Percentiles rank a stretch among this genome's conserved stretches.
These are phyloP conservation scores for Caenorhabditis panamensis DNA, from an alignment of 2,888 invertebrate species.

Conservation along the genomic window DNA sequence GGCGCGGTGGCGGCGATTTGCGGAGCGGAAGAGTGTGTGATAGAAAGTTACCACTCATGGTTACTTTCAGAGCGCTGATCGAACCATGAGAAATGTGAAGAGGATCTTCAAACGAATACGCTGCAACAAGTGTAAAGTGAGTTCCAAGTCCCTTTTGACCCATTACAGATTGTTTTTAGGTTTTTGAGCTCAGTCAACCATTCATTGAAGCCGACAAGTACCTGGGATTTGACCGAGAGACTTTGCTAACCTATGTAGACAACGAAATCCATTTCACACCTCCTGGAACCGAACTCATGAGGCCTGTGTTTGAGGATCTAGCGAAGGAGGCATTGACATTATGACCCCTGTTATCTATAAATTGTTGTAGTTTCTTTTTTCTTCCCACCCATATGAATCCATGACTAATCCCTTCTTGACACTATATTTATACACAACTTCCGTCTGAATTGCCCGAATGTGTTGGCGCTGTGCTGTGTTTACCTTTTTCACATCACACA, in stretches of 20 bases:
- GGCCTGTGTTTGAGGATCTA: slow-evolving; percentile 11
- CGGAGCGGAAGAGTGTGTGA: no score
- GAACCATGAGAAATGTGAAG: no score
- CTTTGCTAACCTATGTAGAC: slow-evolving; percentile 20
- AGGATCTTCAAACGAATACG: no score
- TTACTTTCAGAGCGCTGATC: no score
- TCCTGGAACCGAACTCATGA: slow-evolving; percentile 3
- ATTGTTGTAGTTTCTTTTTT: no score
- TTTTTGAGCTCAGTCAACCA: slow-evolving; percentile 22
- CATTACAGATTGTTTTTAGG: no score
- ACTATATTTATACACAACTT: slow-evolving; percentile 26
- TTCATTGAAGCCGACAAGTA: slow-evolving; percentile 22
- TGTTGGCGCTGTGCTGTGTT: slow-evolving; percentile 6
- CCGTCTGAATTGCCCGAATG: slow-evolving; percentile 50
- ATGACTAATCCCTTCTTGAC: slow-evolving; percentile 20
- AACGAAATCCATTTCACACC: slow-evolving; percentile 27
- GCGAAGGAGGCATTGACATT: no score
- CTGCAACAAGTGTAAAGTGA: no score
- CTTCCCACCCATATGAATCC: background rate
- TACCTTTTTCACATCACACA: slow-evolving; percentile 4
- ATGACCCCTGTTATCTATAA: no score
- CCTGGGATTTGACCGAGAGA: slow-evolving; percentile 21
- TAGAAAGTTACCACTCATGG: no score
- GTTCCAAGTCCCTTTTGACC: no score
- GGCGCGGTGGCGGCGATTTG: no score